Percentiles rank a stretch among this genome's conserved stretches.
These are phyloP conservation scores for Alaudala cheleensis DNA, from an alignment of 2,113 vertebrate species.

Conservation along the genomic window DNA sequence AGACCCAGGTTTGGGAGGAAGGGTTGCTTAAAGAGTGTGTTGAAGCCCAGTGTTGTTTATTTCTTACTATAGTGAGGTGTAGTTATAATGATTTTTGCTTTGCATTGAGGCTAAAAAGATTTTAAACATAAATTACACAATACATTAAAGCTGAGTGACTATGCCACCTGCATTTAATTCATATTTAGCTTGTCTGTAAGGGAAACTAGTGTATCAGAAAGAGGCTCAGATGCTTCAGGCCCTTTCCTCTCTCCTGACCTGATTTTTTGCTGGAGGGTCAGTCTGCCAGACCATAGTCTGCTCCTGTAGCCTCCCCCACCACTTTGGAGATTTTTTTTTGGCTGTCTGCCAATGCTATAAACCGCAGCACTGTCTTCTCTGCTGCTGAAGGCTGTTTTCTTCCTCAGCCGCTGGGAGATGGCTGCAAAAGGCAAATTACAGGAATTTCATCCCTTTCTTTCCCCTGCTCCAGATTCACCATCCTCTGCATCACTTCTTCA, in stretches of 20 bases:
- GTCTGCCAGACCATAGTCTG: neutral
- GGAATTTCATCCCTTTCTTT: slow-evolving; percentile 39
- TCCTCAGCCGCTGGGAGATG: neutral
- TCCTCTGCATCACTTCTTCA: neutral
- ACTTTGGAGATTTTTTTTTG: neutral
- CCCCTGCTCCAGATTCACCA: slow-evolving; percentile 3
- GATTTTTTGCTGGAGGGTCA: neutral
- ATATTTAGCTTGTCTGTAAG: neutral
- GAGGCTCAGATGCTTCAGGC: neutral
- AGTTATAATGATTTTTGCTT: neutral
- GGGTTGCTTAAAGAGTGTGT: neutral
- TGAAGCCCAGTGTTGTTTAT: neutral
- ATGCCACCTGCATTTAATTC: slow-evolving; percentile 9
- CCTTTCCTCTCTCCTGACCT: neutral
- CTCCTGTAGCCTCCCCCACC: neutral
- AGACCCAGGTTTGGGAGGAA: neutral
- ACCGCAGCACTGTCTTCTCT: neutral
- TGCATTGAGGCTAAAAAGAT: neutral
- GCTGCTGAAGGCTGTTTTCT: slow-evolving; percentile 46
- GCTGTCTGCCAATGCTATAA: slow-evolving; percentile 32
- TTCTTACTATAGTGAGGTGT: neutral
- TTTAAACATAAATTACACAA: neutral
- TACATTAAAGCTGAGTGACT: neutral
- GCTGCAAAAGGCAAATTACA: slow-evolving; percentile 40
- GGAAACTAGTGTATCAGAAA: neutral